phyloP scores from a whole-genome alignment of 2,888 invertebrate genomes.

The Caenorhabditis japonica region DNA sequence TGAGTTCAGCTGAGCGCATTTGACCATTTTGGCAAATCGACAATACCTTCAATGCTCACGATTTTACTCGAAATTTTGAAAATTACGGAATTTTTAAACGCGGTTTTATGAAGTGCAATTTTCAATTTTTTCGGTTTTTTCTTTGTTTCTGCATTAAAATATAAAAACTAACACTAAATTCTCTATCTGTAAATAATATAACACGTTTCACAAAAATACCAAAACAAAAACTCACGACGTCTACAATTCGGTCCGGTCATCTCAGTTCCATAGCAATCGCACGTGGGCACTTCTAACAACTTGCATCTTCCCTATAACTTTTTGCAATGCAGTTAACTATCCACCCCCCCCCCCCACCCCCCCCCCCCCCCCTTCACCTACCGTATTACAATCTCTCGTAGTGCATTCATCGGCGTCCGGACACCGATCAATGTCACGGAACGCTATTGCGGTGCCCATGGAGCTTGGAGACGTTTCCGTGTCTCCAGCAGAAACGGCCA shows the following conservation, averaged over 20 bases:
- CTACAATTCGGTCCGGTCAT: conserved; percentile 63
- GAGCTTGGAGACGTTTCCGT: not conserved
- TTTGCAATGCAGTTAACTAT: not conserved
- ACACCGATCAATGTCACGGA: conserved; percentile 55
- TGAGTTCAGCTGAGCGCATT: no score
- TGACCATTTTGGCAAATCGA: no score
- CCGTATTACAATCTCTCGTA: conserved; percentile 53
- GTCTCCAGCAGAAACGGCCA: conserved; percentile 47
- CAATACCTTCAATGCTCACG: no score
- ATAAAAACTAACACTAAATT: no score
- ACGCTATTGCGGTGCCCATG: conserved; percentile 13
- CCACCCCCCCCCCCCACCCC: not conserved
- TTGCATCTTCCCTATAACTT: conserved; percentile 53
- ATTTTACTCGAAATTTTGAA: no score
- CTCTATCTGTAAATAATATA: no score
- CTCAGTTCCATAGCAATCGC: conserved; percentile 63
- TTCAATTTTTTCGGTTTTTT: no score
- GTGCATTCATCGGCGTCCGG: conserved; percentile 48
- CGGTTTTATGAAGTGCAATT: no score
- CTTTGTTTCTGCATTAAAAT: no score
- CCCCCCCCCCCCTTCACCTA: conserved; percentile 8
- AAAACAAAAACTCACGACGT: conserved; percentile 32
- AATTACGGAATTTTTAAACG: no score
- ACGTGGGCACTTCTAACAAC: conserved; percentile 58
- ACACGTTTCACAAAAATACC: not conserved